Conservation (phyloP, 2,888 invertebrate species). For the Caenorhabditis becei region DNA sequence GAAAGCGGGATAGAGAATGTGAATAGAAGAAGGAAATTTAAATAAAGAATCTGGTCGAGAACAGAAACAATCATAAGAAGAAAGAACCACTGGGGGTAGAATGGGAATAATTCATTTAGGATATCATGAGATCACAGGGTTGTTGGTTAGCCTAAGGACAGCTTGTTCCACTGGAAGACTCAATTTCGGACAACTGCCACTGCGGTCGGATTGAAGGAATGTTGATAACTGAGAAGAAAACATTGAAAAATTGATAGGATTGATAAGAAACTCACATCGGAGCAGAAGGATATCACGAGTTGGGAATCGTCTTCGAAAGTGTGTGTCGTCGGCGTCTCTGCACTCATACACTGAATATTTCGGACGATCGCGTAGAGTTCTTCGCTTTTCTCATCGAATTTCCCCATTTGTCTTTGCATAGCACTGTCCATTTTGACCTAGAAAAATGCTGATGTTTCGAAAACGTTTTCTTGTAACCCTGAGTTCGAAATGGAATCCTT, state of each 20-base stretch:
- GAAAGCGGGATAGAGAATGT: not conserved
- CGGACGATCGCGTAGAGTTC: constrained; percentile 24
- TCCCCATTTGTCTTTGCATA: constrained; percentile 32
- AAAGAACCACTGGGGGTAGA: not conserved
- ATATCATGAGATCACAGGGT: not conserved
- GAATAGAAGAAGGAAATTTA: not conserved
- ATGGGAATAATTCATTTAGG: not conserved
- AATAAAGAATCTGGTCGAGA: not conserved
- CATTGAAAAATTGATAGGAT: not conserved
- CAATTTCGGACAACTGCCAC: constrained; percentile 14
- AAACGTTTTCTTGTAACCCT: constrained; percentile 22
- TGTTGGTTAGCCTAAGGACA: constrained; percentile 9
- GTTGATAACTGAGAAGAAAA: constrained; percentile 25
- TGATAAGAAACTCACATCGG: constrained; percentile 11
- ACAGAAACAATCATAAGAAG: too few species aligned
- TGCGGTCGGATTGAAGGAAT: constrained; percentile 32
- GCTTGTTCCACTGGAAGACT: constrained; percentile 28
- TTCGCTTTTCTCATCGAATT: constrained; percentile 32
- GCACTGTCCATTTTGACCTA: constrained; percentile 43
- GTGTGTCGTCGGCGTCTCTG: constrained; percentile 25
- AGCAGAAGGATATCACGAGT: constrained; percentile 13
- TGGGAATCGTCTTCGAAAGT: constrained; percentile 37
- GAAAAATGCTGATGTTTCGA: not conserved
- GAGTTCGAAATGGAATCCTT: constrained; percentile 28
- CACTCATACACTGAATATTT: constrained; percentile 21